Percentiles rank a stretch among this genome's conserved stretches.
Conservation (phyloP, 1,140 invertebrate species). For the Drosophila pandora region DNA sequence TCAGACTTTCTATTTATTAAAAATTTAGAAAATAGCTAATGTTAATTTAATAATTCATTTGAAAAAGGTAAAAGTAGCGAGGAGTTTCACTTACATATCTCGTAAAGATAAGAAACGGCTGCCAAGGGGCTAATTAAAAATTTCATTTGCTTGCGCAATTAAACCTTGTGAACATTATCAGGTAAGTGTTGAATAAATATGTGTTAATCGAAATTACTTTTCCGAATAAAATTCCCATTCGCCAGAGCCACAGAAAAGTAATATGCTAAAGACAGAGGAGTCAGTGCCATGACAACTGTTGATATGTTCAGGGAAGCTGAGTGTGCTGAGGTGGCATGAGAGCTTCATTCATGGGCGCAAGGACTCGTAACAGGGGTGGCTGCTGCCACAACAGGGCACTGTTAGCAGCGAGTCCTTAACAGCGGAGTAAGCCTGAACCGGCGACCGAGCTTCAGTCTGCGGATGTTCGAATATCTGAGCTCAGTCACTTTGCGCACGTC, state of each 20-base stretch:
- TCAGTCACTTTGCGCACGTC: slow-evolving; percentile 63
- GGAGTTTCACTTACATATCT: slow-evolving; percentile 1
- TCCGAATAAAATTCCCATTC: slow-evolving; percentile 2
- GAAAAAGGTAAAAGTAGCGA: slow-evolving; percentile 3
- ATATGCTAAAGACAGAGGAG: slow-evolving; percentile 15
- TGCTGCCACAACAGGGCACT: slow-evolving; percentile 36
- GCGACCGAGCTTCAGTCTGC: slow-evolving; percentile 48
- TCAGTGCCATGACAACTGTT: slow-evolving; percentile 66
- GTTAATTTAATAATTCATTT: too few species aligned
- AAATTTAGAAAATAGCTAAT: too few species aligned
- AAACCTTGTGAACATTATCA: slow-evolving; percentile 10
- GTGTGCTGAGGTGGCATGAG: background rate
- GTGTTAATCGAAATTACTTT: background rate
- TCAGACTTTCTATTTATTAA: too few species aligned
- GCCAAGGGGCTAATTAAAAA: slow-evolving; percentile 8
- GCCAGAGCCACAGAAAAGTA: background rate
- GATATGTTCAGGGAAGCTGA: slow-evolving; percentile 29
- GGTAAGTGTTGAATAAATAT: slow-evolving; percentile 15
- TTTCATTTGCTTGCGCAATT: background rate
- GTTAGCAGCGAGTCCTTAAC: slow-evolving; percentile 60
- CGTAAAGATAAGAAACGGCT: background rate
- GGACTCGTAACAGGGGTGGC: slow-evolving; percentile 26
- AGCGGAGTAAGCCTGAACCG: slow-evolving; percentile 28
- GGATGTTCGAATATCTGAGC: slow-evolving; percentile 56
- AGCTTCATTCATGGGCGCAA: slow-evolving; percentile 67